A percentile compares a stretch with the other conserved stretches of the same genome.
phyloP scores from a whole-genome alignment of 2,113 vertebrate genomes.

The Charina bottae region DNA sequence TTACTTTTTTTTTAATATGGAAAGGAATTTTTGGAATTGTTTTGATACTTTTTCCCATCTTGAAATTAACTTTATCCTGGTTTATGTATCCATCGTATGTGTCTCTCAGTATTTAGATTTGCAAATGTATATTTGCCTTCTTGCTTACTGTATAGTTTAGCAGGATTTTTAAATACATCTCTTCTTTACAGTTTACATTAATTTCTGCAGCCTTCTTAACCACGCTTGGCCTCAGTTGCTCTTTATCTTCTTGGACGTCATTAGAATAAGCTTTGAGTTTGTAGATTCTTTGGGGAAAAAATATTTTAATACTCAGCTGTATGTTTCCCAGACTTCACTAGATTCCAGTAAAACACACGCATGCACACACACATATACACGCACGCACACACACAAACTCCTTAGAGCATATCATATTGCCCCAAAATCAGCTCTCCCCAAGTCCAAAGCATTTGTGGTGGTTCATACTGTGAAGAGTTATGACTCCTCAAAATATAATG shows the following conservation, averaged over 20 bases:
- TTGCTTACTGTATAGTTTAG: slow-evolving; percentile 36
- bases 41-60: slow-evolving; percentile 4
- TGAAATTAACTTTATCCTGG: slow-evolving; percentile 30
- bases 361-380: rapidly evolving
- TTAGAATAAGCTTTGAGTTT: slow-evolving; percentile 60
- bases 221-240: slow-evolving; percentile 65
- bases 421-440: slow-evolving; percentile 65
- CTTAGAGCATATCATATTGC: slow-evolving; percentile 60
- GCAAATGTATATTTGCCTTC: not conserved
- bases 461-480: slow-evolving; percentile 45
- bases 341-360: slow-evolving; percentile 34
- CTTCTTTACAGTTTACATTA: slow-evolving; percentile 48
- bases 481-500: slow-evolving; percentile 48
- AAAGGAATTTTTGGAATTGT: not conserved
- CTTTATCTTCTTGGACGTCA: slow-evolving; percentile 64
- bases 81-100: slow-evolving; percentile 16
- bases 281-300: slow-evolving; percentile 49
- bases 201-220: slow-evolving; percentile 61
- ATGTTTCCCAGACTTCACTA: slow-evolving; percentile 65
- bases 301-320: slow-evolving; percentile 63
- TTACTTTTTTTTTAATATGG: not conserved
- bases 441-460: slow-evolving; percentile 59
- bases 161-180: not conserved
- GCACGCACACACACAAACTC: slow-evolving; percentile 17
- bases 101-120: not conserved